Conservation (phyloP, 2,113 vertebrate species). For the Machaerirhynchus nigripectus region DNA sequence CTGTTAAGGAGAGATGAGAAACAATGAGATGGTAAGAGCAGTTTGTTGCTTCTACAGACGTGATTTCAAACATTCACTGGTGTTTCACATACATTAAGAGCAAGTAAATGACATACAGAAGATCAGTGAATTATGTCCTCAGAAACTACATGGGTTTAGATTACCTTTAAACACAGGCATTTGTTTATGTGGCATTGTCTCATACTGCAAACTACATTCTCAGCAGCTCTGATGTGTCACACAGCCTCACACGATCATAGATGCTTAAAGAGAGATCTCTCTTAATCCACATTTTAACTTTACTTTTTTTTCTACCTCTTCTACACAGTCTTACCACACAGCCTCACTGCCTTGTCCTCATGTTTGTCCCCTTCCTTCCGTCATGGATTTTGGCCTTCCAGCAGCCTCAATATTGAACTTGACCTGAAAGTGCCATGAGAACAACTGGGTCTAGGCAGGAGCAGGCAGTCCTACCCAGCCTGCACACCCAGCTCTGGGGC, state of each 20-base stretch:
- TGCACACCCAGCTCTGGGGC: background rate
- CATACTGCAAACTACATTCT: background rate
- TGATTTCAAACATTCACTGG: background rate
- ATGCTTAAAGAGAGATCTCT: background rate
- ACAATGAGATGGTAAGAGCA: background rate
- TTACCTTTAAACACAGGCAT: background rate
- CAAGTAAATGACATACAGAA: background rate
- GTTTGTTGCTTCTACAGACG: background rate
- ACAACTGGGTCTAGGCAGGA: background rate
- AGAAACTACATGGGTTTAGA: background rate
- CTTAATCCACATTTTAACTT: background rate
- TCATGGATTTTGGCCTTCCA: background rate
- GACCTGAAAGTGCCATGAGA: background rate
- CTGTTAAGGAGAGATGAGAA: background rate
- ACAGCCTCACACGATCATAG: background rate
- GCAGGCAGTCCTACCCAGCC: background rate
- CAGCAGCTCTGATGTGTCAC: background rate
- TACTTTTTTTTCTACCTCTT: background rate
- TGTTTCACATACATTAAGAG: background rate
- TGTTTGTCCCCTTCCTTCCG: background rate
- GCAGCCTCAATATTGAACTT: background rate
- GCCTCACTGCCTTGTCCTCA: background rate
- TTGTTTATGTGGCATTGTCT: background rate
- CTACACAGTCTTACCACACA: background rate
- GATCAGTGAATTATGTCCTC: background rate